Percentiles rank a stretch among this genome's conserved stretches.
phyloP scores from a whole-genome alignment of 2,888 invertebrate species.

The Ochlodes sylvanus region DNA sequence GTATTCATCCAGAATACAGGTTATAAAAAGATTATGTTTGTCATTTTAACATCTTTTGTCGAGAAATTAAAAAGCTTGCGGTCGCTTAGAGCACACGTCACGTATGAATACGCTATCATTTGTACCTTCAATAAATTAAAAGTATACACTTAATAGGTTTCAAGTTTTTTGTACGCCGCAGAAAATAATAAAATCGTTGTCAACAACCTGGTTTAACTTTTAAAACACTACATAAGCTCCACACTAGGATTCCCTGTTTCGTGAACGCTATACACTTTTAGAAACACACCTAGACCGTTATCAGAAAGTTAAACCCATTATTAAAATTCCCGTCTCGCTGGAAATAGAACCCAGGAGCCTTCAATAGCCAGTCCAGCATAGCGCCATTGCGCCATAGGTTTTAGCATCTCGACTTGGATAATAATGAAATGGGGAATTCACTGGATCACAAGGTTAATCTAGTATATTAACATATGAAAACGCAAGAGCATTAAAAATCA shows the following conservation, averaged over 20 bases:
- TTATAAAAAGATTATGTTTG: conserved; percentile 77
- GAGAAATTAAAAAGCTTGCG: conserved; percentile 73
- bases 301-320: too few species aligned
- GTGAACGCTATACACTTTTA: too few species aligned
- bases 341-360: too few species aligned
- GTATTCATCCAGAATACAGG: conserved; percentile 72
- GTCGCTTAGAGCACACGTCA: conserved; percentile 70
- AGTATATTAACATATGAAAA: conserved; percentile 78
- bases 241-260: too few species aligned
- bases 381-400: background rate
- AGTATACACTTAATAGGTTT: conserved; percentile 52
- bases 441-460: conserved; percentile 58
- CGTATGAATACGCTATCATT: conserved; percentile 77
- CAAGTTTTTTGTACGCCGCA: conserved; percentile 23
- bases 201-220: conserved; percentile 48
- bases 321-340: too few species aligned
- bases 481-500: conserved; percentile 67
- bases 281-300: too few species aligned
- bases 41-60: conserved; percentile 79
- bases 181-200: conserved; percentile 34
- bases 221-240: too few species aligned
- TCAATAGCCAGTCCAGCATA: too few species aligned
- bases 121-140: conserved; percentile 74
- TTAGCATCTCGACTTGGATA: background rate
- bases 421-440: background rate